These are phyloP conservation scores for Micropterix aruncella DNA, from an alignment of 2,888 invertebrate genomes.

Conservation along the genomic window DNA sequence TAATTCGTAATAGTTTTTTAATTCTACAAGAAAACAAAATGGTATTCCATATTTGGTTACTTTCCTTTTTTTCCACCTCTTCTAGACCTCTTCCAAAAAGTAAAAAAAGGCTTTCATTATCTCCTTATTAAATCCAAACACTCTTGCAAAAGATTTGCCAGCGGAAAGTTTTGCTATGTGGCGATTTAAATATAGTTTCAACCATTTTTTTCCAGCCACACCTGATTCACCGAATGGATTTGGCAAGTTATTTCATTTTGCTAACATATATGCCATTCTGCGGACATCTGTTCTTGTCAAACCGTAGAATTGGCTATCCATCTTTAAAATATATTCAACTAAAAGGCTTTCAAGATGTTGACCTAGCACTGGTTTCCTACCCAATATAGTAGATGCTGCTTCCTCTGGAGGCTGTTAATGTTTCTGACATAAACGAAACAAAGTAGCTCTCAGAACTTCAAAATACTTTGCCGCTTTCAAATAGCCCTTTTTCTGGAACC, in stretches of 20 bases:
- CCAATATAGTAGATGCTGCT: too few species aligned
- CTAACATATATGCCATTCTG: constrained; percentile 8
- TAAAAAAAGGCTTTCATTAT: constrained; percentile 3
- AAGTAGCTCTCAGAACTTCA: too few species aligned
- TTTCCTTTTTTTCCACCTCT: too few species aligned
- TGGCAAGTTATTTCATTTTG: constrained; percentile 7
- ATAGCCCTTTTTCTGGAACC: too few species aligned
- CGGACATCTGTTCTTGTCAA: constrained; percentile 10
- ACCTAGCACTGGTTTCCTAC: too few species aligned
- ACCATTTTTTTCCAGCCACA: constrained; percentile 8
- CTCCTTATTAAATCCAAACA: constrained; percentile 1
- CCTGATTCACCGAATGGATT: constrained; percentile 9
- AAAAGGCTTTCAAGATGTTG: constrained; percentile 3
- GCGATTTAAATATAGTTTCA: constrained; percentile 2
- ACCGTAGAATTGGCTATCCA: constrained; percentile 7
- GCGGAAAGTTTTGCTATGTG: constrained; percentile 1
- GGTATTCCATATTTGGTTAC: too few species aligned
- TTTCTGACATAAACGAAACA: too few species aligned
- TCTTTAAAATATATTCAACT: constrained; percentile 10
- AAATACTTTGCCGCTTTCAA: too few species aligned
- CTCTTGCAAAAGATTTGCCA: constrained; percentile 1
- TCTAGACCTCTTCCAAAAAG: constrained; percentile 3
- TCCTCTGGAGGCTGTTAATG: too few species aligned
- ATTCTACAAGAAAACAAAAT: too few species aligned
- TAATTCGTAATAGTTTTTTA: too few species aligned